These are phyloP conservation scores for Aporophyla nigra DNA, from an alignment of 2,888 invertebrate species.

Conservation along the genomic window DNA sequence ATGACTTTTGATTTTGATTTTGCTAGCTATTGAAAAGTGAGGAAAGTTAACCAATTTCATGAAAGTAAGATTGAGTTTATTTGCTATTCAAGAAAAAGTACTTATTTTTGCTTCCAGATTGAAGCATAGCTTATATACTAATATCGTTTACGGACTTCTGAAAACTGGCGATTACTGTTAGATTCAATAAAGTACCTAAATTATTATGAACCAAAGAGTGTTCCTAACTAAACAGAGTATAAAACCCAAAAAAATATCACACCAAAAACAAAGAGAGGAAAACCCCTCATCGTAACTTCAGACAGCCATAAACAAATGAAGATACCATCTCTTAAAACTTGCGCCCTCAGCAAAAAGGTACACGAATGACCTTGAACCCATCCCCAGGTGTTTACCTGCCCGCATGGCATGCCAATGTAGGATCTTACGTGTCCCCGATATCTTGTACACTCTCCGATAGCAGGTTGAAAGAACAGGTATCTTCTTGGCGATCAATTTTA, in stretches of 20 bases:
- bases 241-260: background rate
- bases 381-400: constrained; percentile 73
- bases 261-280: background rate
- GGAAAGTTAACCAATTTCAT: background rate
- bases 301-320: constrained; percentile 7
- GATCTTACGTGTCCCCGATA: constrained; percentile 65
- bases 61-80: background rate
- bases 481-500: constrained; percentile 48
- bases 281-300: constrained; percentile 5
- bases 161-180: too few relatives aligned
- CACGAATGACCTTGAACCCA: constrained; percentile 73
- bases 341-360: constrained; percentile 61
- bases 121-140: background rate
- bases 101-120: background rate
- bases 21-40: background rate
- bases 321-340: constrained; percentile 46
- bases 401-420: constrained; percentile 69
- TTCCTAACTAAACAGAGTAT: background rate
- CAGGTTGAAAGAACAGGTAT: constrained; percentile 41
- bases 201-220: background rate
- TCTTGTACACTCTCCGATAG: constrained; percentile 43
- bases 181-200: background rate
- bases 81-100: background rate
- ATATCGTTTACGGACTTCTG: too few relatives aligned
- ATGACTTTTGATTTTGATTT: too few relatives aligned